Percentiles rank a stretch among this genome's conserved stretches.
phyloP scores from a whole-genome alignment of 2,797 vertebrate genomes.

The Mormyrus proboscirostris region DNA sequence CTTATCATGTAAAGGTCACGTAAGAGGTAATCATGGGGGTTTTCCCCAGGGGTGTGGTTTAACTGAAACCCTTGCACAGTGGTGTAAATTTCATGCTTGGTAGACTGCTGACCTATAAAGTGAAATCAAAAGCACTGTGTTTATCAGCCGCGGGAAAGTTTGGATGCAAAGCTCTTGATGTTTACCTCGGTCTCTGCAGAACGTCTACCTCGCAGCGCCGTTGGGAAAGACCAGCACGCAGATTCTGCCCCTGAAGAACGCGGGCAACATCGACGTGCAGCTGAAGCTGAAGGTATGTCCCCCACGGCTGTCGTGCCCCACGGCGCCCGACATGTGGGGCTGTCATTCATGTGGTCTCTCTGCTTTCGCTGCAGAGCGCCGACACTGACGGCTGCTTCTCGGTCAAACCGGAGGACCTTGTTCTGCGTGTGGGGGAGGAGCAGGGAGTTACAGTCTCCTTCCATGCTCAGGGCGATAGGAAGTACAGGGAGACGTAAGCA shows the following conservation, averaged over 20 bases:
- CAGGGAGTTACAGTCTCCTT: constrained; percentile 66
- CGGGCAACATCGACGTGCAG: constrained; percentile 84
- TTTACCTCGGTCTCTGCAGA: constrained; percentile 56
- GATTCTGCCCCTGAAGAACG: constrained; percentile 84
- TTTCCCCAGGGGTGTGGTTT: not conserved
- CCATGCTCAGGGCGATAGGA: constrained; percentile 53
- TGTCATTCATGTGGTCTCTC: constrained; percentile 19
- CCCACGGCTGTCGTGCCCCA: not conserved
- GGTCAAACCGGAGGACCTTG: constrained; percentile 72
- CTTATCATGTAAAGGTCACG: not conserved
- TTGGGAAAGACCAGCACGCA: constrained; percentile 70
- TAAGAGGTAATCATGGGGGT: not conserved
- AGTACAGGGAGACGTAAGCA: constrained; percentile 68
- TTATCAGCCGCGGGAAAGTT: not conserved
- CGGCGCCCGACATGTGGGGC: constrained; percentile 15
- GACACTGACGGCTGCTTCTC: constrained; percentile 65
- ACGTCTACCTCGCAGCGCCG: constrained; percentile 63
- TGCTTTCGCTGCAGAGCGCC: constrained; percentile 55
- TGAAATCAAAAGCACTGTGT: not conserved
- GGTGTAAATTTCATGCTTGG: not conserved
- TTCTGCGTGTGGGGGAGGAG: constrained; percentile 75
- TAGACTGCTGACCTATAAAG: constrained; percentile 23
- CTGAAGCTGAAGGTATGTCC: constrained; percentile 70
- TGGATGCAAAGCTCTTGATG: not conserved
- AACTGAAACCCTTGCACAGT: not conserved